Evolutionary conservation across 37 sponge, comb jelly and placozoan genomes (phyloP), one percentile per base, ranked within the genome.

Genomic region (Haliclona indistincta): DNA sequence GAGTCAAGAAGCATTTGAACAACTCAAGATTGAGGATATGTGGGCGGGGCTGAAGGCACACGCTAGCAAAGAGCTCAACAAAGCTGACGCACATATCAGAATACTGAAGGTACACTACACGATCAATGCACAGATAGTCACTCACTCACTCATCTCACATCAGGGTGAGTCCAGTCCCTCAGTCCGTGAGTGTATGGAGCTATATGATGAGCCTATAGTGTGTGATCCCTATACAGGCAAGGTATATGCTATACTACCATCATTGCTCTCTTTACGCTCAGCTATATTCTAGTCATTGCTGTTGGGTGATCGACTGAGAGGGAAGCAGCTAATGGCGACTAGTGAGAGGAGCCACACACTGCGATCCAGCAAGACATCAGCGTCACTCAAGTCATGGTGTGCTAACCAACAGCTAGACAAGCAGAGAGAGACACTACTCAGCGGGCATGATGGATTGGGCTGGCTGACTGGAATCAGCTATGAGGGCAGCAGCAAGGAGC

Each of bases 111-210:
- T 69, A 69, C 5, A 28, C 10, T 6, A 25, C 26, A n/a, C n/a
- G n/a, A 20, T n/a, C n/a, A 58, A 25, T 25, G n/a, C 60, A 58
- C 13, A 10, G 51, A 47, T 17, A 17, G 51, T 15, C 10, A 47
- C 15, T 47, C 10, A 47, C 13, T 15, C 13, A 47, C 15, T 10
- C 15, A 22, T 28, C 13, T 71, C 56, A 2, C 25, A 42, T 23
- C 55, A 71, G 64, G 36, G 49, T 17, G 11, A 47, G 5, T 73
- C 78, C 38, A 77, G 73, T 63, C 85, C 85, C 17, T 77, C 85
- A 64, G 71, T 52, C n/a, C 76, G 36, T 35, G 54, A 72, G 37
- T 84, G 64, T 30, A 54, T 84, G 55, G 78, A 84, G 2, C 51
- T 77, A 13, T 84, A 84, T 40, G 66, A 76, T 1, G 37, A 37